Evolutionary conservation across 2,113 vertebrate species (phyloP), one percentile per base, ranked within the genome.

Genomic region (Ictalurus punctatus): DNA sequence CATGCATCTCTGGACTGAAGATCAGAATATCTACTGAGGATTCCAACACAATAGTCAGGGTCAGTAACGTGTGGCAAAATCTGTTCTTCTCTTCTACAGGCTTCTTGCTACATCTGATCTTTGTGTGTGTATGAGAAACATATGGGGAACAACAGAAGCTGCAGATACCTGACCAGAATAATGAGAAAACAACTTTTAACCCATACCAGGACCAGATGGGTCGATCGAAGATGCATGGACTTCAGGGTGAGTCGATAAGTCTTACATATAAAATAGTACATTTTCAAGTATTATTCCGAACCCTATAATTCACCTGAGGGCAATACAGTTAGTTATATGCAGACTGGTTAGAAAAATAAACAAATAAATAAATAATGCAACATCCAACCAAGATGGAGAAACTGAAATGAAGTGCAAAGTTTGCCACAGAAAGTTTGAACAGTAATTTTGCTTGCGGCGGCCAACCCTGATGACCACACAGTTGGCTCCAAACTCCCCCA

Each of bases 71-170:
- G 59, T 79, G 83, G 82, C 74, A 89, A 48, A 19, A 71, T 71
- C 79, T 90, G 74, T 48, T 78, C 37, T 78, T 78, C 52, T 87
- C 16, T 84, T 89, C 89, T 90, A 85, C 71, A 79, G 85, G 74
- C 87, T 87, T 6, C 58, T 54, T 58, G 44, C 71, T 80, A 40
- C 54, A 73, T 88, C 59, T 86, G 83, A 44, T 80, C 40, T 88
- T 56, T 54, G 69, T 52, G 79, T 86, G 71, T 83, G 74, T 25
- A 25, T 78, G 30, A 37, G 65, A 73, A 73, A 37, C 34, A 13
- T 0, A 1, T 37, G 69, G 7, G 34, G 69, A 74, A 74, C 21
- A 23, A 48, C 10, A 2, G 10, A 48, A 52, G 76, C 76, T 48
- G 74, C 25, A 80, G 78, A 56, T 16, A 56, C 14, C 54, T 82